A percentile compares a stretch with the other conserved stretches of the same genome.
phyloP scores from a whole-genome alignment of 2,113 vertebrate species.

The Synodontis membranacea region DNA sequence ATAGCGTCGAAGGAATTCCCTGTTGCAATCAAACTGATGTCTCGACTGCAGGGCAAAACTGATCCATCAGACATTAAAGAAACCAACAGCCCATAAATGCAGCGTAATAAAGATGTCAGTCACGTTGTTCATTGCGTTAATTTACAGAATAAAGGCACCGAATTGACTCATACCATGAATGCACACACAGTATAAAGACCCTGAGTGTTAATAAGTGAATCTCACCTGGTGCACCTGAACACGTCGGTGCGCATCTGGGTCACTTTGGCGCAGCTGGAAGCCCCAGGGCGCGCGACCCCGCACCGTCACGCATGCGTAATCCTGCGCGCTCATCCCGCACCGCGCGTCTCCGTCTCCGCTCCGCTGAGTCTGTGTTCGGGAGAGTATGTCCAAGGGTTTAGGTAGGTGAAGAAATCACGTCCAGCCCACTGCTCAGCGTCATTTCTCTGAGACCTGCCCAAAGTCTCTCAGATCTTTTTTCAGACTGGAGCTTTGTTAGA shows the following conservation, averaged over 20 bases:
- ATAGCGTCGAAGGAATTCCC: neutral
- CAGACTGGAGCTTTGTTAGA: conserved; percentile 35
- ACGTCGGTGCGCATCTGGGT: conserved; percentile 77
- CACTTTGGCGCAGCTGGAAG: conserved; percentile 84
- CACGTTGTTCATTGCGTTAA: no score
- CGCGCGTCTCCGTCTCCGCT: conserved; percentile 34
- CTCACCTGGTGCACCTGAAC: conserved; percentile 88
- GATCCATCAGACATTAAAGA: neutral
- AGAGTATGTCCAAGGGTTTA: conserved; percentile 6
- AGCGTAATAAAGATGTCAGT: neutral
- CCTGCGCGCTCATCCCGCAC: conserved; percentile 86
- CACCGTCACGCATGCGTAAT: conserved; percentile 89
- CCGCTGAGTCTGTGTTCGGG: conserved; percentile 13
- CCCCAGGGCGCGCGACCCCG: conserved; percentile 92
- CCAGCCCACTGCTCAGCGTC: conserved; percentile 69
- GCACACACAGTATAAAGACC: no score
- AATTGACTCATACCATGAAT: neutral
- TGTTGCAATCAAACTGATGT: neutral
- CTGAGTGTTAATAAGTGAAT: neutral
- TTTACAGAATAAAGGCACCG: neutral
- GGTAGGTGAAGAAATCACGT: conserved; percentile 48
- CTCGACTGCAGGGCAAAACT: neutral
- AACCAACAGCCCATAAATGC: neutral
- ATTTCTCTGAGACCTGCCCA: conserved; percentile 62
- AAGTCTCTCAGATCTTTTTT: conserved; percentile 33